A percentile compares a stretch with the other conserved stretches of the same genome.
These are phyloP conservation scores for Girardinus metallicus DNA, from an alignment of 2,797 vertebrate genomes.

Conservation along the genomic window DNA sequence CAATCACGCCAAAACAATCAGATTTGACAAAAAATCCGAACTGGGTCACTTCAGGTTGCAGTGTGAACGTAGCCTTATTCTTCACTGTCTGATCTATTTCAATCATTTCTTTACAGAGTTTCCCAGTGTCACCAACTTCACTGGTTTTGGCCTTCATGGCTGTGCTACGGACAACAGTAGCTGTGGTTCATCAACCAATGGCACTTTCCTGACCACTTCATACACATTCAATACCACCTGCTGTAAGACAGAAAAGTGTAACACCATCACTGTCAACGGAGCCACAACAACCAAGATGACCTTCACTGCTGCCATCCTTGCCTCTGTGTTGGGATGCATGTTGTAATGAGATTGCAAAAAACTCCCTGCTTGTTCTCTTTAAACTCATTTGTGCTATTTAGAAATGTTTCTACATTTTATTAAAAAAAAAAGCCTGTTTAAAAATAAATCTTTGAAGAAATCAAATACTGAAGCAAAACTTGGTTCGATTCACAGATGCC, in stretches of 20 bases:
- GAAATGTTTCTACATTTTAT: not conserved
- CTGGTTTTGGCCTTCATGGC: constrained; percentile 58
- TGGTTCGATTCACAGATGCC: not conserved
- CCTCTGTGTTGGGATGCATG: not conserved
- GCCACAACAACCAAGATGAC: constrained; percentile 7
- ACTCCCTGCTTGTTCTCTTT: not conserved
- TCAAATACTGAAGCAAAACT: not conserved
- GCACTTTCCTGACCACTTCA: not conserved
- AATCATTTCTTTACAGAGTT: constrained; percentile 55
- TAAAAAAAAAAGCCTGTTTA: not conserved
- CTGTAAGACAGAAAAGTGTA: constrained; percentile 62
- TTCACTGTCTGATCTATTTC: not conserved
- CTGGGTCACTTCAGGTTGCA: too few species aligned
- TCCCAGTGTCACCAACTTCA: accelerated
- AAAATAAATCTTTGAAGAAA: not conserved
- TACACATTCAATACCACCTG: accelerated
- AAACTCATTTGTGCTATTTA: not conserved
- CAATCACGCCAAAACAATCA: too few species aligned
- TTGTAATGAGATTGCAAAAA: not conserved
- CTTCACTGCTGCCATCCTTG: constrained; percentile 2
- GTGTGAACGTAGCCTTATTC: not conserved
- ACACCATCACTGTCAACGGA: constrained; percentile 18
- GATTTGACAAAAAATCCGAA: too few species aligned
- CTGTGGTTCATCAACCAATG: not conserved
- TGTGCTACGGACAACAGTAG: accelerated